Evolutionary conservation across 2,797 vertebrate species (phyloP).

Genomic region (Serranus cabrilla): DNA sequence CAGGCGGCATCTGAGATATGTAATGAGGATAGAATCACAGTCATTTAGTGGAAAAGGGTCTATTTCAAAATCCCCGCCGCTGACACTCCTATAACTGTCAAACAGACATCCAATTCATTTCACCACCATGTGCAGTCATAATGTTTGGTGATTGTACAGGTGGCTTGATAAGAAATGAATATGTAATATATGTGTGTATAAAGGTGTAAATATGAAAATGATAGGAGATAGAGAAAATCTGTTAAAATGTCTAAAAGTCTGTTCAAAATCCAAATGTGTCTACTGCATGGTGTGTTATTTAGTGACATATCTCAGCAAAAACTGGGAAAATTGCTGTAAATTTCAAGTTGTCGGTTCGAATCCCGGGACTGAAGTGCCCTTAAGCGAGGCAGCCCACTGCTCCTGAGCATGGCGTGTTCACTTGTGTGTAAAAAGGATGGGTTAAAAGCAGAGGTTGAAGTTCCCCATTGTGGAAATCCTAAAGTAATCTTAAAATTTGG

Average conservation of each 20-base stretch:
- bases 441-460: too few relatives aligned
- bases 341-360: too few relatives aligned
- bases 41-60: conserved; percentile 72
- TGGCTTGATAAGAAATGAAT: conserved; percentile 45
- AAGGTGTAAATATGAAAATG: conserved; percentile 18
- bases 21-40: conserved; percentile 57
- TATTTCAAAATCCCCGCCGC: conserved; percentile 68
- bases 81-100: conserved; percentile 72
- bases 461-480: too few relatives aligned
- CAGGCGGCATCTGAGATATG: conserved; percentile 13
- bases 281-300: background rate
- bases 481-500: too few relatives aligned
- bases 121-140: conserved; percentile 58
- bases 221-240: background rate
- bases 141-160: conserved; percentile 17
- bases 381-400: too few relatives aligned
- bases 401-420: too few relatives aligned
- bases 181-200: background rate
- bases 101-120: conserved; percentile 66
- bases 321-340: background rate
- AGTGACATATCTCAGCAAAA: background rate
- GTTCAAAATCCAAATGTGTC: too few relatives aligned
- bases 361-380: too few relatives aligned
- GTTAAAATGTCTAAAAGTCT: background rate
- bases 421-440: too few relatives aligned